Conservation (phyloP, 1,140 invertebrate genomes). For the Camponotus vicinus region DNA sequence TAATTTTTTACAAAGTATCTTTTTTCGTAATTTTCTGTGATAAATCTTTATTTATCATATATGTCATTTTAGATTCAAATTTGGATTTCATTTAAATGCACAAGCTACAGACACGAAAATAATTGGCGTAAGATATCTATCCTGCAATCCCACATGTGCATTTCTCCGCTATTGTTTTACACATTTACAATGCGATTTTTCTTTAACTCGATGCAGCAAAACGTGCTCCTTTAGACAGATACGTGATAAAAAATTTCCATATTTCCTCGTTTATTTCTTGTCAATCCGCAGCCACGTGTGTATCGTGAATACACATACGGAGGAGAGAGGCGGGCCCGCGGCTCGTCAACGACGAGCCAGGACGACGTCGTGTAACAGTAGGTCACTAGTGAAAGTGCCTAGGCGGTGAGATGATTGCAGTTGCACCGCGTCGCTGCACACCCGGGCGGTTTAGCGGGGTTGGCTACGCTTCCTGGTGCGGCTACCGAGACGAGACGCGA, state of each 20-base stretch:
- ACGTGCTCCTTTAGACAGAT: neutral
- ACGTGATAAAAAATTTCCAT: neutral
- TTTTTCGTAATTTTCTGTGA: neutral
- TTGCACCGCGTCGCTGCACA: constrained; percentile 66
- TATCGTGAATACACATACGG: constrained; percentile 54
- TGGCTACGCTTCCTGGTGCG: constrained; percentile 71
- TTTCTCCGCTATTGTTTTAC: neutral
- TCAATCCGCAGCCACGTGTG: constrained; percentile 2
- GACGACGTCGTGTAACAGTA: constrained; percentile 77
- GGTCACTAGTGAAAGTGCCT: constrained; percentile 82
- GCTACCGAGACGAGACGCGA: constrained; percentile 56
- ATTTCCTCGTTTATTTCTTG: neutral
- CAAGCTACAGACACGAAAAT: neutral
- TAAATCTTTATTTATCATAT: neutral
- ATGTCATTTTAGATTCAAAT: neutral
- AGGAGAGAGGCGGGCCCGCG: neutral
- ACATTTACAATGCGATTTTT: neutral
- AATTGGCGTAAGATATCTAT: neutral
- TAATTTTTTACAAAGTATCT: no score
- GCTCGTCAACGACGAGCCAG: constrained; percentile 72
- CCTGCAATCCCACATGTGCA: neutral
- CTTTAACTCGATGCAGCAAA: neutral
- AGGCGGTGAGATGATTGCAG: constrained; percentile 78
- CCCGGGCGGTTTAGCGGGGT: constrained; percentile 61
- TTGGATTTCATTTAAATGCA: neutral